Conservation (phyloP, 2,888 invertebrate genomes). For the Lucinisca nassula region DNA sequence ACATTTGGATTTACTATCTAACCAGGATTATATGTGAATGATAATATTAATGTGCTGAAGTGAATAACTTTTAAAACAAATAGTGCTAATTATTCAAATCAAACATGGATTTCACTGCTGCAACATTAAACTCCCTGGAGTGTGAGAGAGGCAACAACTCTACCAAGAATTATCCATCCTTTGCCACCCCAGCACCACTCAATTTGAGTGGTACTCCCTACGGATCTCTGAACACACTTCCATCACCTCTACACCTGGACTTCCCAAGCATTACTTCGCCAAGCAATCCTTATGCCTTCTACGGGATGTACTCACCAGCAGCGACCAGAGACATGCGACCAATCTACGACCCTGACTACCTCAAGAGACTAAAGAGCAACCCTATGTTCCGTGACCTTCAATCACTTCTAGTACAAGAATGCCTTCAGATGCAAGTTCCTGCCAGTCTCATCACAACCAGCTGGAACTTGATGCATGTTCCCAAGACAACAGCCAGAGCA, state of each 20-base stretch:
- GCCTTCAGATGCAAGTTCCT: conserved; percentile 76
- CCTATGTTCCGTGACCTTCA: conserved; percentile 81
- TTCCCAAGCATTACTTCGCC: conserved; percentile 67
- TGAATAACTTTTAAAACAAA: too few relatives aligned
- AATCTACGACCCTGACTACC: conserved; percentile 62
- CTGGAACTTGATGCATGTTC: conserved; percentile 68
- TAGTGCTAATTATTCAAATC: background rate
- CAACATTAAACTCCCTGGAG: conserved; percentile 1
- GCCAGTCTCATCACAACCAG: conserved; percentile 77
- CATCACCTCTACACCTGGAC: conserved; percentile 33
- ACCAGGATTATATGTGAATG: too few relatives aligned
- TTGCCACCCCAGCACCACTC: conserved; percentile 61
- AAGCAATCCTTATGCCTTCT: conserved; percentile 53
- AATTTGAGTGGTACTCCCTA: conserved; percentile 38
- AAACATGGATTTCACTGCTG: conserved; percentile 40
- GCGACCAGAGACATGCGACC: conserved; percentile 37
- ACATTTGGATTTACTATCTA: too few relatives aligned
- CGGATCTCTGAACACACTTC: background rate
- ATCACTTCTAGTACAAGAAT: conserved; percentile 74
- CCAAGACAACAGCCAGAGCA: conserved; percentile 41
- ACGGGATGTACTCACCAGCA: conserved; percentile 54
- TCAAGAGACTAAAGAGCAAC: conserved; percentile 75
- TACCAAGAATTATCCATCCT: conserved; percentile 40
- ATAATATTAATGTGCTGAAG: too few relatives aligned
- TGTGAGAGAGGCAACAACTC: background rate